Percentiles rank a stretch among this genome's conserved stretches.
Conservation (phyloP, 2,113 vertebrate genomes). For the Rhinoptilus africanus region DNA sequence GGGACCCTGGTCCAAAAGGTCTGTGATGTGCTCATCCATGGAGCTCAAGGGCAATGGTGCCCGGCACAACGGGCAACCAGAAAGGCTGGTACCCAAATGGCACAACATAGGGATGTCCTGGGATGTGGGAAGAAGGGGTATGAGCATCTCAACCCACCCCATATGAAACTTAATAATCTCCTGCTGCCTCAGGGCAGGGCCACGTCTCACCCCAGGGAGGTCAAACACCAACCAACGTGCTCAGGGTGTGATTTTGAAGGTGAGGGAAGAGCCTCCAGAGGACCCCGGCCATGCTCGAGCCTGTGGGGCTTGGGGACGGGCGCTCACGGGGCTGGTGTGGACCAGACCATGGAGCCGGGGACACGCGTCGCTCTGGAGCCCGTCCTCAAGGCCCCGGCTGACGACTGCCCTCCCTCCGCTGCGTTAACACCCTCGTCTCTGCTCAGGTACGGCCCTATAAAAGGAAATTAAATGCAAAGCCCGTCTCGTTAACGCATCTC, state of each 20-base stretch:
- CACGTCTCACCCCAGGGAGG: accelerated
- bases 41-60: neutral
- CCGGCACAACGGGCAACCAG: accelerated
- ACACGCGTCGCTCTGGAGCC: neutral
- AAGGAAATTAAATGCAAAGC: neutral
- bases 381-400: neutral
- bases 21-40: accelerated
- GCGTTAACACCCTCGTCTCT: neutral
- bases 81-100: accelerated
- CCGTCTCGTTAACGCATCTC: neutral
- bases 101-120: neutral
- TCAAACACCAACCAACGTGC: accelerated
- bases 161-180: accelerated
- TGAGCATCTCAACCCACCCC: neutral
- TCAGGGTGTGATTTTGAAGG: accelerated
- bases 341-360: neutral
- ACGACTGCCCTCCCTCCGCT: neutral
- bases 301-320: accelerated
- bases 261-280: neutral
- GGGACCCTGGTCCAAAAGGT: accelerated
- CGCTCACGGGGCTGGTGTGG: accelerated
- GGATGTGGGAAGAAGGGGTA: accelerated
- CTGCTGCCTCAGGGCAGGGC: accelerated
- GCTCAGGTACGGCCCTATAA: neutral
- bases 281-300: accelerated